Conservation (phyloP, 1,140 invertebrate genomes). For the Habropoda laboriosa region DNA sequence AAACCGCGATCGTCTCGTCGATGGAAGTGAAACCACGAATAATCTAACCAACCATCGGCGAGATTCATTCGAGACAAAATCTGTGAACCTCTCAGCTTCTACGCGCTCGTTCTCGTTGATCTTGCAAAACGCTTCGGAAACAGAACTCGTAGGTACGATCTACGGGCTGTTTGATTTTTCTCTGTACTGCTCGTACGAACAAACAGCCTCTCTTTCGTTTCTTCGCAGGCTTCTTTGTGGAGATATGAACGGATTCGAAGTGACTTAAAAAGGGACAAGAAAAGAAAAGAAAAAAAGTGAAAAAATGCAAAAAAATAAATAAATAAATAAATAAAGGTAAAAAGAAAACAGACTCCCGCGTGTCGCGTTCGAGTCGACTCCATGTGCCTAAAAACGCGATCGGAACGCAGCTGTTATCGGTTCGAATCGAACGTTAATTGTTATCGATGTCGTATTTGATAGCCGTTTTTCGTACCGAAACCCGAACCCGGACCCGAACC, state of each 20-base stretch:
- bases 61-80: constrained; percentile 10
- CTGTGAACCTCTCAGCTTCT: constrained; percentile 58
- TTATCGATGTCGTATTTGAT: constrained; percentile 10
- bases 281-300: too few species aligned
- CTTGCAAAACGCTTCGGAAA: constrained; percentile 40
- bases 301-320: too few species aligned
- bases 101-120: constrained; percentile 53
- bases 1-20: constrained; percentile 43
- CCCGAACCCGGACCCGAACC: not conserved
- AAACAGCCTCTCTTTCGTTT: constrained; percentile 46
- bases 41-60: not conserved
- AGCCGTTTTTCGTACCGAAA: not conserved
- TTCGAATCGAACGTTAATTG: constrained; percentile 10
- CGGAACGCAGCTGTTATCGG: constrained; percentile 38
- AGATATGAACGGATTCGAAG: constrained; percentile 58
- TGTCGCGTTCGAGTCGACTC: constrained; percentile 54
- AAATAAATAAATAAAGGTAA: too few species aligned
- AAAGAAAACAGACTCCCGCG: too few species aligned
- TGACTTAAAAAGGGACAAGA: constrained; percentile 31
- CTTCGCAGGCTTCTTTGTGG: constrained; percentile 56
- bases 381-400: constrained; percentile 65
- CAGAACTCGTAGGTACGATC: not conserved
- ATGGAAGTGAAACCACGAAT: constrained; percentile 46
- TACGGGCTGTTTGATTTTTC: too few species aligned
- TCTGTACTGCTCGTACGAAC: not conserved